Base-by-base conservation (phyloP, 2,113 vertebrate species). In the Oncorhynchus nerka region DNA sequence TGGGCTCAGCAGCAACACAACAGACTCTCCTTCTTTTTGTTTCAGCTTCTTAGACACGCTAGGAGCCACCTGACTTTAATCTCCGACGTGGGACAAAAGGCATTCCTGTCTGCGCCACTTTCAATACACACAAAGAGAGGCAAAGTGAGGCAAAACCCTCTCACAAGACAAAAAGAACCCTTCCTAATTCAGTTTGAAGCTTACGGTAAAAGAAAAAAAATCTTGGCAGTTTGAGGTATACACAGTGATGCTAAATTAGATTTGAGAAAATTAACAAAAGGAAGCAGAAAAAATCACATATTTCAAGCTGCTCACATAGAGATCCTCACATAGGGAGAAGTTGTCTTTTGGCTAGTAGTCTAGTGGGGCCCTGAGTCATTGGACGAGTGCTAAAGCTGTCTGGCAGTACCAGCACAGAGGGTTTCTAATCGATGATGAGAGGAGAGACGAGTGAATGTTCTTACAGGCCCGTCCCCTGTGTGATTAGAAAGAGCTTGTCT, bases 381-480 rank as follows among this genome's bases (percentile, higher is more conserved):
- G 74, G 57, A 64, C 71, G 9, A 73, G 76, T 77, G 28, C 24
- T 28, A 62, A 73, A 20, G n/a, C 48, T 28, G 79, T 70, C 51
- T 55, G 64, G 30, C 45, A 74, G 34, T 72, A 76, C 72, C 66
- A 13, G 70, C 1, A 24, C 48, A 11, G 22, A 20, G 22, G 4
- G 4, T 57, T 28, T 75, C 26, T 75, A 72, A 76, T 83, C 71
- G 76, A 49, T 73, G 71, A 62, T 19, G 69, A 22, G 68, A 75
- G 73, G 11, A 45, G 39, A 45, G 39, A 11, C 11, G 49, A 76
- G 77, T 66, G 79, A 71, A 66, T 79, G 49, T 66, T 79, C 79
- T 82, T 81, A 74, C 74, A 71, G 59, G 70, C 73, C 20, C 8
- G 74, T 82, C 82, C 83, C 80, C 26, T 0, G 65, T 79, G 80